Evolutionary conservation across 1,140 invertebrate genomes (phyloP), one percentile per base, ranked within the genome.

Genomic region (Conopomorpha cramerella): DNA sequence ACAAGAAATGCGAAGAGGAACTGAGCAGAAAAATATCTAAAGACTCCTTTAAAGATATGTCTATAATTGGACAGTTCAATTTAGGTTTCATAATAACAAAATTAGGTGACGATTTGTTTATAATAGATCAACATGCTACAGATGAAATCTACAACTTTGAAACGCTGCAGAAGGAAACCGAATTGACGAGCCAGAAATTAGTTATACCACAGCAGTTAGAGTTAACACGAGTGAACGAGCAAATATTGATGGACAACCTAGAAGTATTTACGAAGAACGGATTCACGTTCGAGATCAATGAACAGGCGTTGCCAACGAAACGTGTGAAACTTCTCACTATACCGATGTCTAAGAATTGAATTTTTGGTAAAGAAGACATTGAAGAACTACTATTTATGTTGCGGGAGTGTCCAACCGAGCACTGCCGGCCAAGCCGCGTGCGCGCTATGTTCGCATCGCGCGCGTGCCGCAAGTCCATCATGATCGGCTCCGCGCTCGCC

Each of bases 111-210:
- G 92, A 98, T 81, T 71, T 99, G 0, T 99, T 99, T 66, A 96
- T 99, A 32, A 86, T 99, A 30, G 97, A 99, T 79, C 97, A 99
- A 77, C 97, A 99, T 83, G 97, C 97, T 4, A 89, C 89, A 3
- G 97, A 99, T 81, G 97, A 99, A 77, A 98, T 98, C 67, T 99
- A 90, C 72, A 98, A 97, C 76, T 99, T 95, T 81, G 96, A 99
- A 79, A 89, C 84, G 35, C 78, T 98, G 39, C 92, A 95, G 60
- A 83, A 82, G 49, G 88, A 84, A 39, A 91, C 88, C 1, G 84
- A 88, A 30, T 64, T 98, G 28, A 86, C 92, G 46, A 89, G 84
- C 48, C 96, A 99, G 78, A 86, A 84, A 55, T 78, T 98, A 16
- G 88, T 92, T 28, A 70, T 85, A 39, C 93, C 95, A 4, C 89